Base-by-base conservation (phyloP, 37 sponge, comb jelly and placozoan genomes). In the Petrosia ficiformis region DNA sequence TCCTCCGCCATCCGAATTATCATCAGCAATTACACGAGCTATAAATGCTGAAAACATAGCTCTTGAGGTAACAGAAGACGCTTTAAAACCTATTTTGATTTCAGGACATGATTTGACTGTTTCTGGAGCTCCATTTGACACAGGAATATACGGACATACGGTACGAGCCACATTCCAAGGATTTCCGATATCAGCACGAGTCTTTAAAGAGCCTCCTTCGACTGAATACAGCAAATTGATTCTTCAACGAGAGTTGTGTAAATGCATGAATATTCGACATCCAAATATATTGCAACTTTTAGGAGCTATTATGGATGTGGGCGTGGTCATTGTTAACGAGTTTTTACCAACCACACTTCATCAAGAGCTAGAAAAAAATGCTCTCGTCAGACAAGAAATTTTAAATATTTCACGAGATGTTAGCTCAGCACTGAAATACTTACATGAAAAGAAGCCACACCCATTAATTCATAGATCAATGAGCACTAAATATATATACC, bases 41-140 rank as follows among this genome's bases (percentile, higher is more conserved):
- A 65, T 29, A 3, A 74, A 67, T 54, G 82, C 82, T 67, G 75
- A 82, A 31, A 36, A 67, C 2, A 3, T 82, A 31, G 82, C 82
- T 33, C 44, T 42, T 11, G 75, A 82, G 2, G 57, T 48, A 5
- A 61, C 63, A 6, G n/a, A 22, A n/a, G 63, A 61, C n/a, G 63
- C 63, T n/a, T n/a, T 61, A 11, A 11, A 61, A 29, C 63, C 26
- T 6, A 5, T 26, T 29, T 29, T 61, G 5, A 29, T 61, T 6
- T 22, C 63, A 22, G 5, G n/a, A 61, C 5, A 61, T n/a, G 63
- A 61, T 5, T 26, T 61, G 6, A 29, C 22, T 6, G n/a, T 22
- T 11, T n/a, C 14, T 61, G 28, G 63, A 5, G 28, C 22, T 26
- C 5, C 5, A n/a, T 26, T 61, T 61, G 63, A 61, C 26, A n/a